Base-by-base conservation (phyloP, 1,140 invertebrate genomes). In the Glossosoma conforme region DNA sequence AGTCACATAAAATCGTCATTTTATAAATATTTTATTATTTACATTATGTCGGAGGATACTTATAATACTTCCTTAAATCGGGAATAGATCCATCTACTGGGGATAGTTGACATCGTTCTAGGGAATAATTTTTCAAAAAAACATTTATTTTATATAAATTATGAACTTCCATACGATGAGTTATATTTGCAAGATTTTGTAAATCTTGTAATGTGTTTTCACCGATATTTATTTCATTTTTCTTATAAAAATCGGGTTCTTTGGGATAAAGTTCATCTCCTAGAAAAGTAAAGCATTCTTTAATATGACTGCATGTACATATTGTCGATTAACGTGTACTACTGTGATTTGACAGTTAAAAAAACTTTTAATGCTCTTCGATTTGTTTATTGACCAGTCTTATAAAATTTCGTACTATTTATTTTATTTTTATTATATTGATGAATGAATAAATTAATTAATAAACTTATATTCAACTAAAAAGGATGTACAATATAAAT, bases 141-240 rank as follows among this genome's bases (percentile, higher is more conserved):
- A 50, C 35, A 24, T 51, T 58, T 3, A 58, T 50, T 13, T 35
- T 51, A 21, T 54, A 37, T 11, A 58, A 46, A 51, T 52, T 44
- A 33, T 58, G 52, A 6, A 58, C 17, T 47, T 58, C 56, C 56
- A 58, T 58, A 47, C 56, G n/a, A 24, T 58, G 56, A 9, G 56
- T 58, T 20, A 44, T 36, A 21, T 50, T 25, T 28, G 56, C 51
- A 14, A 22, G 11, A 21, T 54, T 30, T 47, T 58, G 56, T 1
- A 58, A 37, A 30, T 58, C 56, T 21, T 50, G 37, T 3, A 58
- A 54, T 9, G 51, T 58, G 17, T 53, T 40, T 14, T 54, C 36
- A 3, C 41, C 56, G 0, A 58, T 21, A 33, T 45, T 17, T 11
- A 58, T 19, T 11, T 49, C 20, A 33, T 52, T 28, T 19, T 51